Base-by-base conservation (phyloP, 2,113 vertebrate species). In the Grammomys surdaster region DNA sequence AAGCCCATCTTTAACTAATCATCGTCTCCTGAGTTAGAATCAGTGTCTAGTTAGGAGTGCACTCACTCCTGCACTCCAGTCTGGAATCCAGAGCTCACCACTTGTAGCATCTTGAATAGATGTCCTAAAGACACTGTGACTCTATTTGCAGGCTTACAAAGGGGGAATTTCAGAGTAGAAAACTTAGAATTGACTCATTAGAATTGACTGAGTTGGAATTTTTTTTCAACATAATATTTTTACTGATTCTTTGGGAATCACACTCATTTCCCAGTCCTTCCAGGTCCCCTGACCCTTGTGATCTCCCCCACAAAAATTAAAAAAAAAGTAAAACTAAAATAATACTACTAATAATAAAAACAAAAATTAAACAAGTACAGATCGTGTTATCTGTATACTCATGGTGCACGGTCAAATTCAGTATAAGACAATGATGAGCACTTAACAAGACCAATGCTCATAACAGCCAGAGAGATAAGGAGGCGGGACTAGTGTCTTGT, bases 81-180 rank as follows among this genome's bases (percentile, higher is more conserved):
- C 40, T 86, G 20, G 31, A 56, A 69, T 51, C 48, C 33, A n/a
- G 26, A 31, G 24, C 17, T 28, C 72, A 26, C 7, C 26, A 72
- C 24, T 48, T 85, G 17, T 80, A 48, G 20, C 76, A 86, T 22
- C 43, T 63, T 40, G 33, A 48, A 51, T 10, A 63, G n/a, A 78
- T 54, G 58, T 73, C 70, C 67, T 60, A 54, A 81, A 78, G 14
- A 63, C 31, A 85, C 33, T 33, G 14, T 56, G 70, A n/a, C 40
- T 94, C 54, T 7, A 7, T 73, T 78, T 96, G 81, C 22, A 63
- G 8, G 82, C 17, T 78, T 60, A 95, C n/a, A 77, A 86, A 84
- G 40, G 13, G 14, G 14, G 33, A 40, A 40, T 13, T 22, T 20
- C 19, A 46, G 10, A 69, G 31, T 10, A 67, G 22, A 84, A 58